Base-by-base conservation (phyloP, 2,797 vertebrate species). In the Gadopsis marmoratus region DNA sequence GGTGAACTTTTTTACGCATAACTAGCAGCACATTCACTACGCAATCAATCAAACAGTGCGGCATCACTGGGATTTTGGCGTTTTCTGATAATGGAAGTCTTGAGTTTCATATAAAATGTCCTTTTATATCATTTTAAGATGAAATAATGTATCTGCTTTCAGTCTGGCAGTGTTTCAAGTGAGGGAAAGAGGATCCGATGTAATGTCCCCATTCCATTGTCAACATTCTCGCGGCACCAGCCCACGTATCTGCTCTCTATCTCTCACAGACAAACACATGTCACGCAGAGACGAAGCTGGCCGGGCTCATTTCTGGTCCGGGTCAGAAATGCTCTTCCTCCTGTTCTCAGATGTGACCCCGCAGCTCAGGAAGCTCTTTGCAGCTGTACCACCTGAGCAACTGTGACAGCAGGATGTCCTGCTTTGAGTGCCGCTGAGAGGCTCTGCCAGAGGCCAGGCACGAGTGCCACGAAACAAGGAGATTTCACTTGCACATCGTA, bases 401-500 rank as follows among this genome's bases (percentile, higher is more conserved):
- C 95, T 96, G 95, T 95, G 95, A 96, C 94, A 94, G 92, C 95
- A 96, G 96, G 96, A 98, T 97, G 96, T 98, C 97, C 96, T 97
- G 96, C 95, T 93, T 88, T 74, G 48, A 76, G 89, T 83, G 92
- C 80, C 21, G 85, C 83, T 47, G 76, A 59, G 79, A 78, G 74
- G 76, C 79, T 86, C 83, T 48, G 79, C 89, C 71, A 78, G 53
- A 68, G 81, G 90, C 82, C 68, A 91, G 92, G 85, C 90, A 90
- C 75, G 65, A 51, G 9, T 31, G 43, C 35, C 74, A 66, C 7
- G 13, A 78, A 73, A 75, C 23, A 79, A 61, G 69, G 45, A 65
- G 31, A 39, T 53, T 31, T 48, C 16, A 53, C 56, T 43, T 29
- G 1, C 51, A 64, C 21, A 9, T 76, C 10, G 59, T 2, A 56